Evolutionary conservation across 2,888 invertebrate species (phyloP), one percentile per base, ranked within the genome.

Genomic region (Synergus gifuensis): DNA sequence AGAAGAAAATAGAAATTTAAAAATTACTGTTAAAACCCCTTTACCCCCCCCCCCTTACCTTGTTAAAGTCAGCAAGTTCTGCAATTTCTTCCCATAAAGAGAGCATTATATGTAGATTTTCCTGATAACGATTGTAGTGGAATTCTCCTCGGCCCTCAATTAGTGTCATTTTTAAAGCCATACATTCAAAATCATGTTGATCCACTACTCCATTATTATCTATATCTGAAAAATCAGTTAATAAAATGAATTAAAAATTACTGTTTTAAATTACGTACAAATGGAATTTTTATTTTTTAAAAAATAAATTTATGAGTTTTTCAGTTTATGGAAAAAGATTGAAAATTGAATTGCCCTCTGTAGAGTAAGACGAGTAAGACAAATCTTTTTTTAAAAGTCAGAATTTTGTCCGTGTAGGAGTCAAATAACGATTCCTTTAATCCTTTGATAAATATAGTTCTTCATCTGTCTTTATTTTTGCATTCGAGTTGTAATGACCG

Each of bases 11-110:
- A 28, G 28, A 69, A 36, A 18, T 63, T 44, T 8, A 36, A 7
- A 36, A 64, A 64, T 11, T 58, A 60, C 3, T 63, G 18, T 18
- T 16, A 8, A 54, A 9, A 40, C 46, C 46, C 7, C 8, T 64
- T 22, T 58, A 42, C 22, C 7, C n/a, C n/a, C n/a, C n/a, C n/a
- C n/a, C n/a, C n/a, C 42, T 54, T 66, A 96, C 97, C 95, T 97
- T 97, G 92, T 97, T 96, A 92, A 97, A 97, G 93, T 97, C 97
- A 54, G 97, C 97, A 84, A 97, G 93, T 88, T 96, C 96, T 0
- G 97, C 95, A 85, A 97, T 96, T 93, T 97, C 97, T 88, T 96
- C 96, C 97, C 97, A 97, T 36, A 97, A 93, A 87, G 96, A 96
- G 78, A 95, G 93, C 97, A 97, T 97, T 85, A 97, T 94, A 91